phyloP scores from a whole-genome alignment of 1,140 invertebrate species.

The Euglossa dilemma region DNA sequence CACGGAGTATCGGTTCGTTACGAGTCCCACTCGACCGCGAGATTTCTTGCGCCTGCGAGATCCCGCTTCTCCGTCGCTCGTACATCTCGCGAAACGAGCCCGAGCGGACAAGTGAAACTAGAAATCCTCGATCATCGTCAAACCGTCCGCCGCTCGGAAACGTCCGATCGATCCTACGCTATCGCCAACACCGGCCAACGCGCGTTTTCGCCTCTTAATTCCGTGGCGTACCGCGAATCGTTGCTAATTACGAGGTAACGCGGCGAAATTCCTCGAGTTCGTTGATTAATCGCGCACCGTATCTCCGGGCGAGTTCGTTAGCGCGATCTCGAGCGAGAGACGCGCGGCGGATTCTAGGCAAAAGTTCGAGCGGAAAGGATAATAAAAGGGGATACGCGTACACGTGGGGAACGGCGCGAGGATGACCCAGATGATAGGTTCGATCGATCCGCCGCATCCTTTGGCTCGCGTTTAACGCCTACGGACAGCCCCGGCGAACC shows the following conservation, averaged over 20 bases:
- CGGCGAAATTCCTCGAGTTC: slow-evolving; percentile 23
- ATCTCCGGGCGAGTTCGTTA: slow-evolving; percentile 38
- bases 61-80: background rate
- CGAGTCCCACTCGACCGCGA: background rate
- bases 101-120: too few relatives aligned
- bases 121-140: background rate
- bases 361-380: background rate
- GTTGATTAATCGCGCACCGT: slow-evolving; percentile 34
- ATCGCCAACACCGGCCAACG: too few relatives aligned
- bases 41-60: slow-evolving; percentile 18
- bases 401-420: background rate
- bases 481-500: background rate
- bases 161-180: background rate
- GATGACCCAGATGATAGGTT: slow-evolving; percentile 51
- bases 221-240: background rate
- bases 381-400: slow-evolving; percentile 41
- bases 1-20: background rate
- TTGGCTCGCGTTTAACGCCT: slow-evolving; percentile 42
- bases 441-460: slow-evolving; percentile 50
- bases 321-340: background rate
- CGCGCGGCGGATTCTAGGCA: background rate
- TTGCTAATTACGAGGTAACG: slow-evolving; percentile 29
- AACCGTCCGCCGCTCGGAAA: background rate
- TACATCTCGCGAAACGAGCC: background rate
- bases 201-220: slow-evolving; percentile 2